Percentiles rank a stretch among this genome's conserved stretches.
Conservation (phyloP, 2,113 vertebrate genomes). For the Dolichotis patagonum region DNA sequence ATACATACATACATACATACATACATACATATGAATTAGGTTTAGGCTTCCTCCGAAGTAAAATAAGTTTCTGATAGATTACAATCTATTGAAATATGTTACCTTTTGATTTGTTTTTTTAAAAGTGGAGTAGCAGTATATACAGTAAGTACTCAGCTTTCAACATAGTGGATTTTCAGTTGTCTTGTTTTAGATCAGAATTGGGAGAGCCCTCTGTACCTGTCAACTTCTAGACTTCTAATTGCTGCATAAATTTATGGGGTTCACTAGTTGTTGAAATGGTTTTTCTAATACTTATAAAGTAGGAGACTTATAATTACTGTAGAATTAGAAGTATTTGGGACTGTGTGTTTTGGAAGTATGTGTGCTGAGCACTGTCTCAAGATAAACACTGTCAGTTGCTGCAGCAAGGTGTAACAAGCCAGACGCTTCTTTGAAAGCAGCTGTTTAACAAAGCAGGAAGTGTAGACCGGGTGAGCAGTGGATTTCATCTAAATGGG, state of each 20-base stretch:
- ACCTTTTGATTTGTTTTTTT: constrained; percentile 7
- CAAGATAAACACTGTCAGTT: constrained; percentile 57
- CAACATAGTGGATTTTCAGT: not conserved
- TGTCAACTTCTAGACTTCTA: not conserved
- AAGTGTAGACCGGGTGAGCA: not conserved
- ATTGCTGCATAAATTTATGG: constrained; percentile 46
- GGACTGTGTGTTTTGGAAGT: constrained; percentile 67
- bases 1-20: not conserved
- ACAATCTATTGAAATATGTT: not conserved
- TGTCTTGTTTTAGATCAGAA: not conserved
- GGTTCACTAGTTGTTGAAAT: constrained; percentile 58
- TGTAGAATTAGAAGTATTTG: constrained; percentile 74
- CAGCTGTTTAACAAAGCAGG: constrained; percentile 61
- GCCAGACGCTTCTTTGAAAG: constrained; percentile 72
- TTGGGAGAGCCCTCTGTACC: not conserved
- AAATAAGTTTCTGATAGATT: not conserved
- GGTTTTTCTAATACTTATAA: constrained; percentile 67
- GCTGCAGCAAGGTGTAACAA: not conserved
- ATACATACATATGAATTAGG: not conserved
- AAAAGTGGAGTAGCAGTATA: not conserved
- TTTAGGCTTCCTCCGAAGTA: not conserved
- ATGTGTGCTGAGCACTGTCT: constrained; percentile 39
- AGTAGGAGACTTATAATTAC: constrained; percentile 67
- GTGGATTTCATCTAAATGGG: constrained; percentile 29
- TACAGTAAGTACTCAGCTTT: not conserved